Evolutionary conservation across 2,888 invertebrate species (phyloP), one percentile per base, ranked within the genome.

Genomic region (Melieria omissa): DNA sequence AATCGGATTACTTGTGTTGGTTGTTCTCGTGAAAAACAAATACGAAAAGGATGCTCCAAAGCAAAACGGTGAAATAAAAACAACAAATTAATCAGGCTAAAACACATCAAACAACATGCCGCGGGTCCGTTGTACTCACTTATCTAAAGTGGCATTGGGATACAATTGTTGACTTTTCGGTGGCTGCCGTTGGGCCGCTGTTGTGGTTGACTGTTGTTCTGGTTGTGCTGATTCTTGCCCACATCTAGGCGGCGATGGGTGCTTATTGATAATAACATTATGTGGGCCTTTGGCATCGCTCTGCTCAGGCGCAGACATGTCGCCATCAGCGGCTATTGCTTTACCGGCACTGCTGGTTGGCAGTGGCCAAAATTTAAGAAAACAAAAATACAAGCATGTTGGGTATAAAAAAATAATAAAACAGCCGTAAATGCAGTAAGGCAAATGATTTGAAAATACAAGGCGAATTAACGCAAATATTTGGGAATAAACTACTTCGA

Each of bases 211-310:
- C 52, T 58, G 54, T 57, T 68, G 57, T 45, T 61, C 71, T 52
- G 52, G 65, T 46, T 46, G 47, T 42, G 55, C 9, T 46, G 44
- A 42, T 5, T 60, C 52, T 16, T 65, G 71, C 44, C 67, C 70
- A 10, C 55, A 61, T 46, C n/a, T 62, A 63, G 85, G 80, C 41
- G 84, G 80, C 58, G 82, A 81, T 66, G 83, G 81, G 72, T 82
- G 80, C 73, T 85, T 84, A 80, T 85, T 83, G 62, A 84, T 76
- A 75, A 83, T 81, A 45, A 85, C 79, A 79, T 80, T 82, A 60
- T 75, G 70, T 29, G 75, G 68, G 47, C 77, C 75, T 55, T 47
- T 8, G n/a, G 58, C 6, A 12, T 70, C 70, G 5, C 60, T 55
- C 5, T 68, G 60, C 52, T 72, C 72, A 49, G 64, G 63, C 64